Conservation (phyloP, 2,113 vertebrate species). For the Ceratotherium simum region DNA sequence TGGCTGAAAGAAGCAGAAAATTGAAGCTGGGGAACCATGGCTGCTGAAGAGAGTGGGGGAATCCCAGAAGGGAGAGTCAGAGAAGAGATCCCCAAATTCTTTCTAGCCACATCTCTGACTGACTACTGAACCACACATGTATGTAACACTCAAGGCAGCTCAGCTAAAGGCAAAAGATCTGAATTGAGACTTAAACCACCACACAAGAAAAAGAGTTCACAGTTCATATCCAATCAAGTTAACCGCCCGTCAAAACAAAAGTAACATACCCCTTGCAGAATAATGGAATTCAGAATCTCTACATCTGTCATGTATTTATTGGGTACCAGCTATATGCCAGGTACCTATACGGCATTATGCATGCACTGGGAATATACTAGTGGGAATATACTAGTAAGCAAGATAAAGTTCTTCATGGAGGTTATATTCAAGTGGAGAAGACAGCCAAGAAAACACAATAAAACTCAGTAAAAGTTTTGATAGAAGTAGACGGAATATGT, state of each 20-base stretch:
- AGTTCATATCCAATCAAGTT: slow-evolving; percentile 8
- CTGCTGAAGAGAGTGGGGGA: neutral
- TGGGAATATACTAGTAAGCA: slow-evolving; percentile 1
- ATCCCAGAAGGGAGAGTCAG: neutral
- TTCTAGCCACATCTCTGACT: neutral
- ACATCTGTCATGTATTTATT: neutral
- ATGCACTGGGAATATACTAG: neutral
- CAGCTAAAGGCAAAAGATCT: slow-evolving; percentile 4
- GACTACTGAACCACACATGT: neutral
- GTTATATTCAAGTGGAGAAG: neutral
- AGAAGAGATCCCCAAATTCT: neutral
- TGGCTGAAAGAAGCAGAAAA: neutral
- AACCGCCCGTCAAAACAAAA: slow-evolving; percentile 32
- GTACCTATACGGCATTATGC: neutral
- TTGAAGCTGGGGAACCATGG: neutral
- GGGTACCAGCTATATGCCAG: neutral
- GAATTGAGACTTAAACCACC: neutral
- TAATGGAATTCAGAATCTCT: slow-evolving; percentile 14
- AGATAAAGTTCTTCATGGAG: neutral
- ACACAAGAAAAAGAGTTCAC: neutral
- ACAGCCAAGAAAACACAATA: neutral
- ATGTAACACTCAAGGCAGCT: slow-evolving; percentile 1
- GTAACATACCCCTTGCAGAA: neutral
- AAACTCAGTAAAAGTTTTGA: slow-evolving; percentile 27
- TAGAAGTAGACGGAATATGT: neutral